Evolutionary conservation across 2,797 vertebrate species (phyloP), one percentile per base, ranked within the genome.

Genomic region (Clarias platycephalus): DNA sequence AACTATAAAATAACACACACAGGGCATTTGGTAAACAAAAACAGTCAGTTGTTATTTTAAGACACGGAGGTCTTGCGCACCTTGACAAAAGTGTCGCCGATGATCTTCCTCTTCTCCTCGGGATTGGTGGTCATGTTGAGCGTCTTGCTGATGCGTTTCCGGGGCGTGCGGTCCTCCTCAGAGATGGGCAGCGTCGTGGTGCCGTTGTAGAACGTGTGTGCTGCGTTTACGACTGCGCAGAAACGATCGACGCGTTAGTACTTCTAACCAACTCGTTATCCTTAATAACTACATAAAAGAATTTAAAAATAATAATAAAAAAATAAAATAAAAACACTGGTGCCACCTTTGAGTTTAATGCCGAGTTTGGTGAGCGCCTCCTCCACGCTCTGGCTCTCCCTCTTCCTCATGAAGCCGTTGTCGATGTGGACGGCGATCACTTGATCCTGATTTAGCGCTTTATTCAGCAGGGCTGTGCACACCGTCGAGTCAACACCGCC

Each of bases 61-160:
- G 40, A 44, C 1, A 8, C 1, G 1, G 7, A 9, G 40, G 40
- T 44, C 40, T 44, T 44, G 8, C 90, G 78, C 88, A 98, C 98
- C 96, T 99, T 99, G 72, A 99, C 98, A 88, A 99, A 99, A 0
- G 98, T 99, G 91, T 99, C 98, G 2, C 98, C 98, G 15, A 99
- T 99, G 71, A 99, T 99, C 94, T 99, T 99, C 64, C 98, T 96
- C 89, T 99, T 99, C 91, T 99, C 98, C 82, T 99, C 98, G 0
- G 98, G 98, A 93, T 97, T 99, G 86, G 98, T 99, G 28, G 98
- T 99, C 98, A 99, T 99, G 88, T 99, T 99, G 84, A 99, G 92
- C 0, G 98, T 99, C 91, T 99, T 99, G 94, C 98, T 99, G 83
- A 99, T 99, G 90, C 98, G 96, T 92, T 99, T 99, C 60, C 98